Conservation (phyloP, 2,888 invertebrate genomes). For the Drosophila pseudotakahashii region DNA sequence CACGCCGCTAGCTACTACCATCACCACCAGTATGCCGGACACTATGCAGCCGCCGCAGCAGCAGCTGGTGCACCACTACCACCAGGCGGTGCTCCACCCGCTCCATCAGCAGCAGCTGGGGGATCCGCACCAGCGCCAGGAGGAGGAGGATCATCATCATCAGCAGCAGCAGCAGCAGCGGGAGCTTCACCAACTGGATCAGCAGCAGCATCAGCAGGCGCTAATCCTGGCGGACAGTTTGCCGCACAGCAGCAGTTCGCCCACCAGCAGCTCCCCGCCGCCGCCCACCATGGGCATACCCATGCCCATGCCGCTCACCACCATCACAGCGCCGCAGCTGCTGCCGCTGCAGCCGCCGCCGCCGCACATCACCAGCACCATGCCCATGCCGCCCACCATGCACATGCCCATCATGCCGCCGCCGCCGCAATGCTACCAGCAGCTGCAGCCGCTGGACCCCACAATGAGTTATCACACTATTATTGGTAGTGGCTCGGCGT, state of each 20-base stretch:
- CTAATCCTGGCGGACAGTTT: slow-evolving; percentile 63
- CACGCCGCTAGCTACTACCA: slow-evolving; percentile 81
- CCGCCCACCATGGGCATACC: slow-evolving; percentile 50
- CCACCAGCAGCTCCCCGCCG: slow-evolving; percentile 85
- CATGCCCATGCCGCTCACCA: slow-evolving; percentile 76
- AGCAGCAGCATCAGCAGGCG: slow-evolving; percentile 39
- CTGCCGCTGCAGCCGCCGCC: slow-evolving; percentile 85
- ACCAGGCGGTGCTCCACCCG: slow-evolving; percentile 51
- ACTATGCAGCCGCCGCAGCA: slow-evolving; percentile 83
- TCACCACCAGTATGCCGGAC: slow-evolving; percentile 83
- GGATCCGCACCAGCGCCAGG: slow-evolving; percentile 46
- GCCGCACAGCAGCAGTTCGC: slow-evolving; percentile 78
- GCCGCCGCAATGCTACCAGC: slow-evolving; percentile 86
- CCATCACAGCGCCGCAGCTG: slow-evolving; percentile 77
- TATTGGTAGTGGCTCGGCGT: slow-evolving; percentile 89
- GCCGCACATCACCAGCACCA: slow-evolving; percentile 77
- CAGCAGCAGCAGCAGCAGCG: slow-evolving; percentile 50
- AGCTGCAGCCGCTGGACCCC: slow-evolving; percentile 86
- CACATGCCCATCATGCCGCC: slow-evolving; percentile 81
- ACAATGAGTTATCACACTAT: slow-evolving; percentile 90
- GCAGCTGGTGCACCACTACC: slow-evolving; percentile 74
- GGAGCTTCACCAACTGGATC: slow-evolving; percentile 64
- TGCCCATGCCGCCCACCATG: slow-evolving; percentile 55
- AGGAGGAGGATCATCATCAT: slow-evolving; percentile 35
- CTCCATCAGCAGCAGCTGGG: slow-evolving; percentile 60